Base-by-base conservation (phyloP, 2,113 vertebrate genomes). In the Lophura nycthemera region DNA sequence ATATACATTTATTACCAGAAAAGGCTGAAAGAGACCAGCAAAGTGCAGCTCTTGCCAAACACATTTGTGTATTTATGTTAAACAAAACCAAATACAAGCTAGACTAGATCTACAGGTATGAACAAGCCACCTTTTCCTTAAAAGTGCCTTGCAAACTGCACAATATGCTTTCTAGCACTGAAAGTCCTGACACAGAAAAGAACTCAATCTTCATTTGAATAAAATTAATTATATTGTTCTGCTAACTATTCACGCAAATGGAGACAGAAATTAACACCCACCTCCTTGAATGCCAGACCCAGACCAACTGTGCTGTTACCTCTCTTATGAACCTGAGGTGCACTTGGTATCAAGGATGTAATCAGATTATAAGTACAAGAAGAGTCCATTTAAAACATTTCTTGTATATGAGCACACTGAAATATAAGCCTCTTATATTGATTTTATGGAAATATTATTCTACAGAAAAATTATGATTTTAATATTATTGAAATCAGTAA, bases 371-470 rank as follows among this genome's bases (percentile, higher is more conserved):
- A 94, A n/a, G 29, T n/a, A 48, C 21, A 69, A 42, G 47, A 88
- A 70, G 4, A 50, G 34, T 34, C 43, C 50, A 64, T 12, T 43
- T 82, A 83, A 75, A 88, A 83, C 7, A 34, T 54, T 85, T 79
- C 59, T 79, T 77, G 66, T 34, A 88, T 67, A 90, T 34, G 4
- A 50, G 30, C 84, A 45, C 29, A 34, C 15, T 84, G 59, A 88
- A 89, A 82, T 74, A 50, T 10, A 87, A 76, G 18, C 13, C 90
- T 65, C 48, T 69, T 61, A 63, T 74, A 73, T 36, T 18, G 63
- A 83, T 82, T 90, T 93, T 61, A 77, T 74, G 38, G 56, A 74
- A 88, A 74, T 65, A 90, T 8, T 89, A 78, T 47, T 13, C 71
- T 69, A 88, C 20, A 64, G 29, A 84, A 65, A 66, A 89, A 75